Percentiles rank a stretch among this genome's conserved stretches.
phyloP scores from a whole-genome alignment of 1,140 invertebrate genomes.

The Melanaphis sacchari region DNA sequence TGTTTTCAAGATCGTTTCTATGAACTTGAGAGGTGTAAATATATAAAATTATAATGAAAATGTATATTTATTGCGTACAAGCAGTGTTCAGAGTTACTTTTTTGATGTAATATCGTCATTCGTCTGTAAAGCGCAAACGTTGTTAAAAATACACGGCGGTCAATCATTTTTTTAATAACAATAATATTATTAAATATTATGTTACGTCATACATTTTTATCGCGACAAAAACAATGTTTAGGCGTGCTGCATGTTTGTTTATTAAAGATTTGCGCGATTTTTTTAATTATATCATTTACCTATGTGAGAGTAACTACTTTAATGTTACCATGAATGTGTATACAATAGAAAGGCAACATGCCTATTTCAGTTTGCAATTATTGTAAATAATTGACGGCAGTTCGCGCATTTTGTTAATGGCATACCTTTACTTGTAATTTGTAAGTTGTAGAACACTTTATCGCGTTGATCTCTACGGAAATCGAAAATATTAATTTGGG shows the following conservation, averaged over 20 bases:
- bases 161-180: not conserved
- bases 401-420: not conserved
- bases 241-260: not conserved
- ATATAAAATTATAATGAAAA: not conserved
- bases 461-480: not conserved
- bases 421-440: not conserved
- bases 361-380: not conserved
- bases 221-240: not conserved
- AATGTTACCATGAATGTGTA: not conserved
- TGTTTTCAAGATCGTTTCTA: not conserved
- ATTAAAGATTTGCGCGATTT: not conserved
- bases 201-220: not conserved
- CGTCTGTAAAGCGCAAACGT: not conserved
- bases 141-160: not conserved
- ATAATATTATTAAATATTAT: not conserved
- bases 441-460: not conserved
- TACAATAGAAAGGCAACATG: not conserved
- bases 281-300: not conserved
- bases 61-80: not conserved
- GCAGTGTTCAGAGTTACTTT: not conserved
- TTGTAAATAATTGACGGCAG: not conserved
- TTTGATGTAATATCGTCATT: not conserved
- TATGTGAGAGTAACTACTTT: not conserved
- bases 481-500: not conserved
- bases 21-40: not conserved